Base-by-base conservation (phyloP, 2,797 vertebrate genomes). In the Etheostoma perlongum region DNA sequence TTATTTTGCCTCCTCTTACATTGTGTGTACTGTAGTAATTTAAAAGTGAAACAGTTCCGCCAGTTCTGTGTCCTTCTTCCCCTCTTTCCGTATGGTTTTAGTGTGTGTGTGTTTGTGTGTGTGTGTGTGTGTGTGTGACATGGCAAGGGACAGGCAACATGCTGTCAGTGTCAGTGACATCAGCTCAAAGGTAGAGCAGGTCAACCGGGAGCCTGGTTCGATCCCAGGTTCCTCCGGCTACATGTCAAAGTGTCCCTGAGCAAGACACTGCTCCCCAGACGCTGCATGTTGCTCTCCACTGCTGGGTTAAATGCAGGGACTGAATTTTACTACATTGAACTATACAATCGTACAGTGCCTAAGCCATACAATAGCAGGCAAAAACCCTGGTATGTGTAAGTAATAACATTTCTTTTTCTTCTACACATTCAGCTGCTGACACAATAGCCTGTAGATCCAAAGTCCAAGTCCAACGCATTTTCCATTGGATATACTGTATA, bases 131-230 rank as follows among this genome's bases (percentile, higher is more conserved):
- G 51, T 48, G 27, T 61, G 68, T 53, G 16, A 57, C 21, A 53
- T 52, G 48, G 59, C 57, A 80, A 72, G 70, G 74, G 74, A 82
- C 77, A 75, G 72, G 30, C 46, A 79, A 83, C 73, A 77, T 79
- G 76, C 79, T 73, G 80, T n/a, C 46, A 75, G 64, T 72, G 60
- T 82, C 76, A 74, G 73, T 78, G 72, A 66, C 47, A 54, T 79
- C 55, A 68, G 57, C 71, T 76, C 33, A 40, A 40, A 4, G 10
- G 10, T 40, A 12, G 10, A 40, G 10, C 3, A 3, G 36, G 36
- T 11, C 36, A 40, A 11, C 36, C 10, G 30, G 30, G 30, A 30
- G 30, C 30, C 30, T 3, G 36, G 36, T 40, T 40, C 3, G 3
- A 40, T 12, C 36, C 36, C 36, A 11, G 36, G 36, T 11, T 40